phyloP scores from a whole-genome alignment of 2,797 vertebrate species.

The Myripristis jacobus region DNA sequence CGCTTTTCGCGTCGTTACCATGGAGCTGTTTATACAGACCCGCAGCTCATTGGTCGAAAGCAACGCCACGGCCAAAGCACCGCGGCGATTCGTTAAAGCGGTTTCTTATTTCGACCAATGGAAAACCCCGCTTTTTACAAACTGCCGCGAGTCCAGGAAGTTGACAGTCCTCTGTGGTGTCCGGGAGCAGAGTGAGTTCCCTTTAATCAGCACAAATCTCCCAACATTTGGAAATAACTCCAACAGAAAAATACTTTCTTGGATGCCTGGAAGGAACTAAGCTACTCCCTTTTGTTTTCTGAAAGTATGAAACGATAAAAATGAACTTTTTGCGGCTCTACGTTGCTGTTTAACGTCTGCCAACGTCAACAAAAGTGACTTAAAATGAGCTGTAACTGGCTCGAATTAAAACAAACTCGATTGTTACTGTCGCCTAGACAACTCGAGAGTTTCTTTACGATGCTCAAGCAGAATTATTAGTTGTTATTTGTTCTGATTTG shows the following conservation, averaged over 20 bases:
- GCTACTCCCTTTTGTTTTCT: not conserved
- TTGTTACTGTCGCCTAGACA: not conserved
- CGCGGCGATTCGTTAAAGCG: constrained; percentile 64
- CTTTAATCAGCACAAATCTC: constrained; percentile 54
- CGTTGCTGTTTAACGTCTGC: constrained; percentile 13
- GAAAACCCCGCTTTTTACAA: constrained; percentile 81
- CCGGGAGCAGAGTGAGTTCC: constrained; percentile 29
- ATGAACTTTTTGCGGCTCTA: not conserved
- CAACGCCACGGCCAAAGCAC: not conserved
- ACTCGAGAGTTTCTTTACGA: not conserved
- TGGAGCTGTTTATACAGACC: constrained; percentile 76
- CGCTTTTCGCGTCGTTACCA: constrained; percentile 71
- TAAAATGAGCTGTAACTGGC: not conserved
- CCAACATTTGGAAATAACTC: not conserved
- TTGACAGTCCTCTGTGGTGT: constrained; percentile 45
- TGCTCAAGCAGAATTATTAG: not conserved
- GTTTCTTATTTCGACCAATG: constrained; percentile 73
- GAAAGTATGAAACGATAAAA: constrained; percentile 26
- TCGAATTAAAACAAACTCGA: not conserved
- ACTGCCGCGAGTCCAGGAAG: constrained; percentile 77
- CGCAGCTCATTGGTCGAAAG: constrained; percentile 67
- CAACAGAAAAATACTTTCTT: not conserved
- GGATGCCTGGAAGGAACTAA: not conserved
- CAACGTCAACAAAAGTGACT: not conserved
- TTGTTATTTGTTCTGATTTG: not conserved